A percentile compares a stretch with the other conserved stretches of the same genome.
These are phyloP conservation scores for Ectropis crepuscularia DNA, from an alignment of 2,888 invertebrate species.

Conservation along the genomic window DNA sequence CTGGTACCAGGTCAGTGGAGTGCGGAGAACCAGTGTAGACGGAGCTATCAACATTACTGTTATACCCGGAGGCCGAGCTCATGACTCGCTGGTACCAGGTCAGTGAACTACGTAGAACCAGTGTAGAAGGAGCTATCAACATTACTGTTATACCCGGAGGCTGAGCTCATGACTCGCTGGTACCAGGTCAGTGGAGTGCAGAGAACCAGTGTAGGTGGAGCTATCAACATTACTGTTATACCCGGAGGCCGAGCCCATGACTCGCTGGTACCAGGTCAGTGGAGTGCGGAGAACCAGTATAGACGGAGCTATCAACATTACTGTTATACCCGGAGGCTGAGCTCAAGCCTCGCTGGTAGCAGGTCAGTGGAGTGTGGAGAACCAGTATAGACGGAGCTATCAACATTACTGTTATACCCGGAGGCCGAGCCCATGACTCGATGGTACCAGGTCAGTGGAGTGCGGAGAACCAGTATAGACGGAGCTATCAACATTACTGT, in stretches of 20 bases:
- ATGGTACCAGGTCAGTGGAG: slow-evolving; percentile 93
- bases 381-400: no score
- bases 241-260: slow-evolving; percentile 95
- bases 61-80: slow-evolving; percentile 96
- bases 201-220: no score
- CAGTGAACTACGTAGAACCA: neutral
- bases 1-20: slow-evolving; percentile 93
- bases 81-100: slow-evolving; percentile 98
- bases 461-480: no score
- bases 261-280: slow-evolving; percentile 96
- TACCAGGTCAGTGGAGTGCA: slow-evolving; percentile 88
- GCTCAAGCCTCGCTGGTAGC: slow-evolving; percentile 97
- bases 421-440: slow-evolving; percentile 95
- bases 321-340: slow-evolving; percentile 98
- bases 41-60: neutral
- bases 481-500: no score
- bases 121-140: neutral
- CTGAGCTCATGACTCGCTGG: slow-evolving; percentile 96
- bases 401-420: no score
- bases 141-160: slow-evolving; percentile 93
- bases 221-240: no score
- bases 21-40: no score
- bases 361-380: slow-evolving; percentile 82
- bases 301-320: neutral
- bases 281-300: neutral